Base-by-base conservation (phyloP, 2,888 invertebrate genomes). In the Sinelater perroti region DNA sequence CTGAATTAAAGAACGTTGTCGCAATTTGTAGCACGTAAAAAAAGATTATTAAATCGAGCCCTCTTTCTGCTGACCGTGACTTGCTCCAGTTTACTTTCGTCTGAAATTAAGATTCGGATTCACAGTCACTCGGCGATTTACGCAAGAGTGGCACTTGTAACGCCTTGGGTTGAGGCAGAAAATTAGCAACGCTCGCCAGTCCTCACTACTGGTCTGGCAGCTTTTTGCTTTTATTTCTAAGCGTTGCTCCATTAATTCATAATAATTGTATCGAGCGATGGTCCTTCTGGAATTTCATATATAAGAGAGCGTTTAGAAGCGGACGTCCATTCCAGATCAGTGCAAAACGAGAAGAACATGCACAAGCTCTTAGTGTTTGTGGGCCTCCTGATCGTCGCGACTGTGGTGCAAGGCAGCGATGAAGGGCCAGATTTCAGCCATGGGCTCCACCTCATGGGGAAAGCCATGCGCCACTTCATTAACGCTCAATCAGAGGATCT, bases 401-500 rank as follows among this genome's bases (percentile, higher is more conserved):
- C 44, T 7, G 33, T 47, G 2, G 51, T 55, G 38, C 45, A 53
- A 10, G 58, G 59, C 36, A 38, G 62, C 35, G 65, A 64, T 2
- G 69, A 70, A 47, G 71, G 66, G 11, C 64, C 68, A 18, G 70
- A 70, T 58, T 53, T 67, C 44, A 64, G 65, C n/a, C 70, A 75
- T 56, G 74, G 72, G 20, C 40, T 75, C 18, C 73, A 74, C 46
- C 72, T 76, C 31, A 52, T 76, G 13, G 68, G 74, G 11, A 76
- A 78, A 65, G 78, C 83, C 20, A 78, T 86, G 35, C 78, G 83
- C 50, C 83, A 84, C 64, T 75, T 81, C 63, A 68, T 87, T 28
- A 81, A 81, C 56, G 75, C 79, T 28, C 79, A 77, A 55, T 72
- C 78, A 13, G 82, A 83, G 62, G 84, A 85, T 69, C 67, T 85